Percentiles rank a stretch among this genome's conserved stretches.
These are phyloP conservation scores for Oryzias woworae DNA, from an alignment of 2,113 vertebrate species.

Conservation along the genomic window DNA sequence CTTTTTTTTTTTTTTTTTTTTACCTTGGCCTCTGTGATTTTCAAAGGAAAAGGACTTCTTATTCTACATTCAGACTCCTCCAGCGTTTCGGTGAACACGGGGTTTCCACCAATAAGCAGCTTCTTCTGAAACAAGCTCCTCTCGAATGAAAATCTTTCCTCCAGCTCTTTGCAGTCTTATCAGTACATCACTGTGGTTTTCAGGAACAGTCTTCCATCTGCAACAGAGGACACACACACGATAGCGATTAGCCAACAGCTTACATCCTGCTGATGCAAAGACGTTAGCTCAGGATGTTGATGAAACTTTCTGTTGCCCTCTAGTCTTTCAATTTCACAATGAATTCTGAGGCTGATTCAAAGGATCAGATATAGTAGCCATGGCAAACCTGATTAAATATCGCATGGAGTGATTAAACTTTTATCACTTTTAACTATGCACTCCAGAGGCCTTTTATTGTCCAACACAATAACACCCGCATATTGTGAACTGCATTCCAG, in stretches of 20 bases:
- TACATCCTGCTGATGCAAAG: constrained; percentile 52
- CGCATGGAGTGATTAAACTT: constrained; percentile 3
- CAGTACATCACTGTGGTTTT: constrained; percentile 99
- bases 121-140: constrained; percentile 23
- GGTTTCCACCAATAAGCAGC: constrained; percentile 64
- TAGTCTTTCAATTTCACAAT: constrained; percentile 30
- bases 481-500: neutral
- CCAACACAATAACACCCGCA: constrained; percentile 21
- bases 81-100: constrained; percentile 68
- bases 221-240: constrained; percentile 75
- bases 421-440: constrained; percentile 10
- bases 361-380: constrained; percentile 27
- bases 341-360: constrained; percentile 34
- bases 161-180: constrained; percentile 73
- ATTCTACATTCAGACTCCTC: constrained; percentile 83
- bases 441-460: neutral
- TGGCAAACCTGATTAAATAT: constrained; percentile 48
- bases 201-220: constrained; percentile 99
- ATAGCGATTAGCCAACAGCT: constrained; percentile 64
- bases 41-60: constrained; percentile 54
- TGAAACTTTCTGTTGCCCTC: constrained; percentile 52
- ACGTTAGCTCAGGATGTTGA: constrained; percentile 42
- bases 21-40: constrained; percentile 70
- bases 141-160: constrained; percentile 37
- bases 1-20: constrained; percentile 59